These are phyloP conservation scores for Rhyacichthys aspro DNA, from an alignment of 2,797 vertebrate genomes.

Conservation along the genomic window DNA sequence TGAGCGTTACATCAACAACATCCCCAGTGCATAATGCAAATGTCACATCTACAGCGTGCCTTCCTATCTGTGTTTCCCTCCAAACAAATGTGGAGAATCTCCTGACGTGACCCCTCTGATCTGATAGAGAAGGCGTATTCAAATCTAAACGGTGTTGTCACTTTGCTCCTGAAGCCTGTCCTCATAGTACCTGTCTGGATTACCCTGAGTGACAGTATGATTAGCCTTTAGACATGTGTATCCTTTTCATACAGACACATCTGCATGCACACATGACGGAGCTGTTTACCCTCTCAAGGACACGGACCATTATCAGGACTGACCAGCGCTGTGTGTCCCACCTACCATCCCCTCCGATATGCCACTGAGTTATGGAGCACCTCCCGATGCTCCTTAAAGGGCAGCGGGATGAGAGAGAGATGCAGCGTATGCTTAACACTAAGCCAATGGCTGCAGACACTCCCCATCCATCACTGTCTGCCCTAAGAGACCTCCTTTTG, in stretches of 20 bases:
- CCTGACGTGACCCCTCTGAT: background rate
- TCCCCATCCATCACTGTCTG: slow-evolving; percentile 79
- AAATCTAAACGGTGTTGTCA: slow-evolving; percentile 3
- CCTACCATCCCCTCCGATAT: slow-evolving; percentile 49
- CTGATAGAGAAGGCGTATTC: slow-evolving; percentile 2
- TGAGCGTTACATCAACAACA: background rate
- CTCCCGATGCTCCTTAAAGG: slow-evolving; percentile 73
- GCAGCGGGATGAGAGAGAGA: slow-evolving; percentile 61
- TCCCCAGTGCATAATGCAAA: background rate
- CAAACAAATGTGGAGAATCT: slow-evolving; percentile 5
- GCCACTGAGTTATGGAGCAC: slow-evolving; percentile 70
- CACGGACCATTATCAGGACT: slow-evolving; percentile 71
- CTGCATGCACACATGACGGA: slow-evolving; percentile 43
- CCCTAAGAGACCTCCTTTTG: slow-evolving; percentile 46
- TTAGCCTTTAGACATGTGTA: slow-evolving; percentile 30
- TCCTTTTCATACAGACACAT: slow-evolving; percentile 13
- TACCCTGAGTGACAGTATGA: slow-evolving; percentile 24
- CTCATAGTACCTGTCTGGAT: slow-evolving; percentile 14
- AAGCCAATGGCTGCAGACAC: slow-evolving; percentile 67
- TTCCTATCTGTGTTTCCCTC: background rate
- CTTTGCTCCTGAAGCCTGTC: background rate
- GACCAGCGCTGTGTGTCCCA: slow-evolving; percentile 54
- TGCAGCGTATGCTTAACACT: slow-evolving; percentile 63
- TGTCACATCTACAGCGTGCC: background rate
- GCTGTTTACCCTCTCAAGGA: slow-evolving; percentile 76